These are phyloP conservation scores for Drosophila prostipennis DNA, from an alignment of 2,888 invertebrate species.

Conservation along the genomic window DNA sequence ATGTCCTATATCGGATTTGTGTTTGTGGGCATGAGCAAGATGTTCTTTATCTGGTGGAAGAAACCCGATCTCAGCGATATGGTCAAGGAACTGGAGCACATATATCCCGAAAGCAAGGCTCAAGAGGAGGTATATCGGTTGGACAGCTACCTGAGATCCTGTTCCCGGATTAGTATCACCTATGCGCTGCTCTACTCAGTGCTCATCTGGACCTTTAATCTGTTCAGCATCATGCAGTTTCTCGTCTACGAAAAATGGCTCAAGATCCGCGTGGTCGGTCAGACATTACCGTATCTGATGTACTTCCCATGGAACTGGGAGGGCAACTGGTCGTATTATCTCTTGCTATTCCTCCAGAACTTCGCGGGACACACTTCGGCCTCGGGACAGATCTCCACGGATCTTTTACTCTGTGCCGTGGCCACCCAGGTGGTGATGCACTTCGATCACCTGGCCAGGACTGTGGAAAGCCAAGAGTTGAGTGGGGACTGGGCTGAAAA, in stretches of 20 bases:
- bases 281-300: constrained; percentile 67
- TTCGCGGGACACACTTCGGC: constrained; percentile 75
- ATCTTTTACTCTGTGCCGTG: constrained; percentile 77
- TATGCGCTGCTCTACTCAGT: constrained; percentile 75
- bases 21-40: constrained; percentile 72
- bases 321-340: constrained; percentile 65
- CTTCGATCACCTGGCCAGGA: constrained; percentile 67
- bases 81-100: constrained; percentile 56
- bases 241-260: constrained; percentile 63
- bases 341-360: constrained; percentile 60
- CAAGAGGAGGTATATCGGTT: constrained; percentile 53
- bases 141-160: constrained; percentile 51
- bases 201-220: constrained; percentile 81
- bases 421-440: constrained; percentile 81
- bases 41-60: constrained; percentile 72
- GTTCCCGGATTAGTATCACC: constrained; percentile 56
- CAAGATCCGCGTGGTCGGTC: constrained; percentile 46
- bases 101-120: constrained; percentile 56
- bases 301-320: constrained; percentile 72
- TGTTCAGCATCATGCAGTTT: constrained; percentile 68
- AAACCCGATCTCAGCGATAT: constrained; percentile 61
- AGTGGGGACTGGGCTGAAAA: constrained; percentile 49
- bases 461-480: constrained; percentile 41
- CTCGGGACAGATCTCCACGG: constrained; percentile 76
- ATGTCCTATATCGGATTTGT: constrained; percentile 80